Evolutionary conservation across 2,113 vertebrate genomes (phyloP).

Genomic region (Accipiter cooperii): DNA sequence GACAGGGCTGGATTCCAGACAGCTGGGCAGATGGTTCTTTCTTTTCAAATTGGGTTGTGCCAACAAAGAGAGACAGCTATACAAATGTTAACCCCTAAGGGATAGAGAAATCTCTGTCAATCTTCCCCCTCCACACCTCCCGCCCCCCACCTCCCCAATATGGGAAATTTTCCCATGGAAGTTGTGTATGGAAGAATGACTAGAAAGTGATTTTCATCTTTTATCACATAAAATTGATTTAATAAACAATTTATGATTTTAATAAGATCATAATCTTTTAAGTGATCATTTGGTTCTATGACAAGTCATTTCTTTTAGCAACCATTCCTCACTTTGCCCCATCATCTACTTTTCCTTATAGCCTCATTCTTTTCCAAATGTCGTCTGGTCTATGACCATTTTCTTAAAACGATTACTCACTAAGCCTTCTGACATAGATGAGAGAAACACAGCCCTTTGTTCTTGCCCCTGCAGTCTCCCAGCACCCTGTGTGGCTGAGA

Average conservation of each 20-base stretch:
- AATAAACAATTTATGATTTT: background rate
- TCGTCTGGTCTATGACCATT: background rate
- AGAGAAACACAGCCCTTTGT: background rate
- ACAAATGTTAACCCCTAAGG: slow-evolving; percentile 57
- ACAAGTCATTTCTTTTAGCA: background rate
- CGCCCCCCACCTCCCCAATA: no score
- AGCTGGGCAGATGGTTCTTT: slow-evolving; percentile 68
- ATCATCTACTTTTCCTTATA: background rate
- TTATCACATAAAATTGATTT: background rate
- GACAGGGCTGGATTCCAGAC: slow-evolving; percentile 48
- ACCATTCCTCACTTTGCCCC: background rate
- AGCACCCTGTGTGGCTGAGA: background rate
- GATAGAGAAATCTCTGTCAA: background rate
- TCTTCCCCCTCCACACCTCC: background rate
- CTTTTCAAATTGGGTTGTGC: slow-evolving; percentile 55
- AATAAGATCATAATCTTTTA: background rate
- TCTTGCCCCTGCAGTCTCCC: background rate
- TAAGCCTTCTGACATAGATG: background rate
- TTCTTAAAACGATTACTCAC: background rate
- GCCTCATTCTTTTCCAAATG: background rate
- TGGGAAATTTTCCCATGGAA: background rate
- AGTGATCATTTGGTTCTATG: background rate
- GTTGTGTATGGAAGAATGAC: background rate
- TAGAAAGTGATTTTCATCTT: background rate
- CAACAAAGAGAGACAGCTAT: slow-evolving; percentile 54